Percentiles rank a stretch among this genome's conserved stretches.
Evolutionary conservation across 1,140 invertebrate species (phyloP).

Genomic region (Sweltsa coloradensis): DNA sequence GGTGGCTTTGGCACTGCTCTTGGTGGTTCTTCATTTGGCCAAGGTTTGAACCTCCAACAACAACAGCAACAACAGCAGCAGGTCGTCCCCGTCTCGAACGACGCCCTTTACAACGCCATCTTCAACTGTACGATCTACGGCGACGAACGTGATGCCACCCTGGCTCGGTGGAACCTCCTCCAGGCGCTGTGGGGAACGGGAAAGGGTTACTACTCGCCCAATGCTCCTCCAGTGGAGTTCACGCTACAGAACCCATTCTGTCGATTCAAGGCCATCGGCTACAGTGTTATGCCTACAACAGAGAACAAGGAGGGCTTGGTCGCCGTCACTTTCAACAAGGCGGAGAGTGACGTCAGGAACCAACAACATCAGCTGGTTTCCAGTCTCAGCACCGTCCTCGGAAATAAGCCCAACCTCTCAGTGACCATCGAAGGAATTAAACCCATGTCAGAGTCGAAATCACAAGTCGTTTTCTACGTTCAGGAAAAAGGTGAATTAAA

Average conservation of each 20-base stretch:
- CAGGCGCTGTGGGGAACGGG: conserved; percentile 88
- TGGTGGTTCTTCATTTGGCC: conserved; percentile 14
- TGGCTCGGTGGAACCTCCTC: conserved; percentile 87
- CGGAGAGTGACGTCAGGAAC: conserved; percentile 54
- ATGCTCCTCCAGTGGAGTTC: conserved; percentile 62
- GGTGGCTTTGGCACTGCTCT: conserved; percentile 33
- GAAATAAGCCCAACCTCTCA: conserved; percentile 70
- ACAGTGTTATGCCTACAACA: conserved; percentile 66
- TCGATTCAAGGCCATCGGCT: conserved; percentile 85
- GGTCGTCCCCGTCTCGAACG: conserved; percentile 43
- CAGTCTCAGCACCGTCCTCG: conserved; percentile 50
- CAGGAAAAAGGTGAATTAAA: conserved; percentile 64
- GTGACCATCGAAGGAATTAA: conserved; percentile 66
- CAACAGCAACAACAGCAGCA: conserved; percentile 43
- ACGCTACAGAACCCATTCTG: conserved; percentile 83
- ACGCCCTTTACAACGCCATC: conserved; percentile 63
- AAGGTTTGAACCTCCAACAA: conserved; percentile 25
- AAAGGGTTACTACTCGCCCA: conserved; percentile 62
- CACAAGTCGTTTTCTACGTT: conserved; percentile 67
- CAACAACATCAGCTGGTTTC: conserved; percentile 61
- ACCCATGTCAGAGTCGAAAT: conserved; percentile 57
- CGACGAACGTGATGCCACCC: conserved; percentile 81
- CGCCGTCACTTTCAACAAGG: conserved; percentile 68
- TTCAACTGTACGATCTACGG: conserved; percentile 78
- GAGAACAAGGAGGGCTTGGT: conserved; percentile 82